These are phyloP conservation scores for Sphaerodactylus townsendi DNA, from an alignment of 2,113 vertebrate species.

Conservation along the genomic window DNA sequence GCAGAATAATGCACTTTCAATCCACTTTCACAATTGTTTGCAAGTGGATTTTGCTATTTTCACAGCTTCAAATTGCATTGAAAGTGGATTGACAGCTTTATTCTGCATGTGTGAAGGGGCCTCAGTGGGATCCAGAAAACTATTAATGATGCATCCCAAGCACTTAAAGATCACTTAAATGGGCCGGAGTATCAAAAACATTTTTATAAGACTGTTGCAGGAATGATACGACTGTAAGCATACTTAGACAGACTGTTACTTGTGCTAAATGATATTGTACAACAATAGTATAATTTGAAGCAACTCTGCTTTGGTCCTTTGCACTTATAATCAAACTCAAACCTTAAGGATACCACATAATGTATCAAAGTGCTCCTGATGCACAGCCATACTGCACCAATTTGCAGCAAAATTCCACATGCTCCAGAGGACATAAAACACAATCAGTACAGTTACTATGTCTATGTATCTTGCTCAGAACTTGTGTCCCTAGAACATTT, in stretches of 20 bases:
- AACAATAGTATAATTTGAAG: background rate
- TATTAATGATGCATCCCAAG: background rate
- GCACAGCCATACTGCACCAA: background rate
- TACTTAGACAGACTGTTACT: background rate
- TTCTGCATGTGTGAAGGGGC: too few species aligned
- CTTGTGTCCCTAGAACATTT: conserved; percentile 45
- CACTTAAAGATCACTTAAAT: background rate
- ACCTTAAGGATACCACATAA: background rate
- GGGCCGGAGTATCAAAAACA: background rate
- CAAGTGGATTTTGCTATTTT: too few species aligned
- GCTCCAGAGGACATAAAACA: conserved; percentile 16
- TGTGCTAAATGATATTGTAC: background rate
- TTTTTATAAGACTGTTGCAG: background rate
- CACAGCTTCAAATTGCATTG: too few species aligned
- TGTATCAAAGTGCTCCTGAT: background rate
- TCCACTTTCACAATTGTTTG: too few species aligned
- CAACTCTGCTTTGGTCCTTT: background rate
- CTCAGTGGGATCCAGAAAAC: too few species aligned
- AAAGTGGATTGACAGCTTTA: too few species aligned
- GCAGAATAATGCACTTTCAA: too few species aligned
- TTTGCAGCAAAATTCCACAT: background rate
- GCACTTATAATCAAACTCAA: background rate
- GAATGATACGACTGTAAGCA: background rate
- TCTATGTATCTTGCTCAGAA: conserved; percentile 28
- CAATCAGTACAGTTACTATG: conserved; percentile 10